Evolutionary conservation across 2,888 invertebrate species (phyloP).

Genomic region (Cordylochernes scorpioides): DNA sequence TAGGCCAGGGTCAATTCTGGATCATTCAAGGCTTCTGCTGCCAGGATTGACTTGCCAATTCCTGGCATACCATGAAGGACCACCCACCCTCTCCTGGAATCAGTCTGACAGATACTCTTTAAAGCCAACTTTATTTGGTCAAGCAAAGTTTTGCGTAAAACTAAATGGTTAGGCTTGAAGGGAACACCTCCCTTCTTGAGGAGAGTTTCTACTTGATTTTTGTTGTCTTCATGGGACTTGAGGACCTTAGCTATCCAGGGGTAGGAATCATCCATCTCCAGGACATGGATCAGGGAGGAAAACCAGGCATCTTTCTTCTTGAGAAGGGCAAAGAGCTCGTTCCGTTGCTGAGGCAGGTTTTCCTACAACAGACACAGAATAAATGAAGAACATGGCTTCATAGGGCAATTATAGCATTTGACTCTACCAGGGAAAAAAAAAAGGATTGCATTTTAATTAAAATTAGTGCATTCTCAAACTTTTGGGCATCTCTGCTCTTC

Average conservation of each 20-base stretch:
- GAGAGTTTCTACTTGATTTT: not conserved
- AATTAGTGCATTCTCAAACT: too few species aligned
- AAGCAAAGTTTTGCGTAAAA: slow-evolving; percentile 22
- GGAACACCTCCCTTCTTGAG: slow-evolving; percentile 10
- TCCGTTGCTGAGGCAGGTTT: too few species aligned
- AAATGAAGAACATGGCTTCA: too few species aligned
- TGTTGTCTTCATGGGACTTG: not conserved
- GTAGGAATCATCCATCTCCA: slow-evolving; percentile 6
- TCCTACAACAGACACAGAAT: too few species aligned
- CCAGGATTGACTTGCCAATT: slow-evolving; percentile 40
- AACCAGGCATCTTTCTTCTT: too few species aligned
- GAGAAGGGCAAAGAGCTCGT: too few species aligned
- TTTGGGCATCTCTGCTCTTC: too few species aligned
- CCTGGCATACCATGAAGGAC: slow-evolving; percentile 43
- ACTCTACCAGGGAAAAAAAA: too few species aligned
- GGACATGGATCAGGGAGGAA: slow-evolving; percentile 7
- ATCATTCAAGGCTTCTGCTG: slow-evolving; percentile 22
- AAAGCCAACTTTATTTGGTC: slow-evolving; percentile 27
- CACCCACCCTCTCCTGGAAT: slow-evolving; percentile 10
- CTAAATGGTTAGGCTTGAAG: slow-evolving; percentile 6
- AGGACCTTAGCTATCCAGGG: slow-evolving; percentile 9
- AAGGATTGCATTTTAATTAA: too few species aligned
- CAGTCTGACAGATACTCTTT: slow-evolving; percentile 20
- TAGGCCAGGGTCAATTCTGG: slow-evolving; percentile 13
- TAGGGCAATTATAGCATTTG: too few species aligned